A percentile compares a stretch with the other conserved stretches of the same genome.
These are phyloP conservation scores for Caenorhabditis briggsae DNA, from an alignment of 1,140 invertebrate species.

Conservation along the genomic window DNA sequence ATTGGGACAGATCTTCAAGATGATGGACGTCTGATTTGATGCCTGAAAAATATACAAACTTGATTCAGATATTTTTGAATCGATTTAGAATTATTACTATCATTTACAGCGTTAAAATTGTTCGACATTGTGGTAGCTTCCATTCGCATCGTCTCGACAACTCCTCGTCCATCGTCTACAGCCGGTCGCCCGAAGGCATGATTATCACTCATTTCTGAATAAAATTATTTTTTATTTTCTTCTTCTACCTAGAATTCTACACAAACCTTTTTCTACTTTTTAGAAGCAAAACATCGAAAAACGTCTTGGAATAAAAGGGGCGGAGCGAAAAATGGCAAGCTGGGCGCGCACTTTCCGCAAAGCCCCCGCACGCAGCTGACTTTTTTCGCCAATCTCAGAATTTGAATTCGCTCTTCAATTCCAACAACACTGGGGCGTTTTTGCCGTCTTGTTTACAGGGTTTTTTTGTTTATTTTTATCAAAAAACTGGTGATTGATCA, in stretches of 20 bases:
- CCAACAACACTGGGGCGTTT: background rate
- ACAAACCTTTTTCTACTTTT: background rate
- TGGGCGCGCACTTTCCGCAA: background rate
- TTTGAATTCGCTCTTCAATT: background rate
- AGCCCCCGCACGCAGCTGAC: background rate
- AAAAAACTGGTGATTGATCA: background rate
- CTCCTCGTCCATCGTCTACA: background rate
- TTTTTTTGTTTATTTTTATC: background rate
- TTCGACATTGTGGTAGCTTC: background rate
- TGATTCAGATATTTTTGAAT: background rate
- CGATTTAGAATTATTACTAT: background rate
- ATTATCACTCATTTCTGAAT: slow-evolving; percentile 4
- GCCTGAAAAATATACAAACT: background rate
- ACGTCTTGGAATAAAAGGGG: background rate
- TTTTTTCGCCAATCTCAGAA: background rate
- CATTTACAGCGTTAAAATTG: slow-evolving; percentile 37
- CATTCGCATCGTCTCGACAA: slow-evolving; percentile 6
- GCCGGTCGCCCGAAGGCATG: slow-evolving; percentile 16
- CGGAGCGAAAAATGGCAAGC: background rate
- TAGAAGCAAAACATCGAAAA: background rate
- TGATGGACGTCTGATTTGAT: background rate
- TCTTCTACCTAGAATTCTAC: too few species aligned
- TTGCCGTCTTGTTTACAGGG: background rate
- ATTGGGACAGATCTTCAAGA: slow-evolving; percentile 1
- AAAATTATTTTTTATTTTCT: background rate